Percentiles rank a stretch among this genome's conserved stretches.
Evolutionary conservation across 2,113 vertebrate species (phyloP).

Genomic region (Mugil cephalus): DNA sequence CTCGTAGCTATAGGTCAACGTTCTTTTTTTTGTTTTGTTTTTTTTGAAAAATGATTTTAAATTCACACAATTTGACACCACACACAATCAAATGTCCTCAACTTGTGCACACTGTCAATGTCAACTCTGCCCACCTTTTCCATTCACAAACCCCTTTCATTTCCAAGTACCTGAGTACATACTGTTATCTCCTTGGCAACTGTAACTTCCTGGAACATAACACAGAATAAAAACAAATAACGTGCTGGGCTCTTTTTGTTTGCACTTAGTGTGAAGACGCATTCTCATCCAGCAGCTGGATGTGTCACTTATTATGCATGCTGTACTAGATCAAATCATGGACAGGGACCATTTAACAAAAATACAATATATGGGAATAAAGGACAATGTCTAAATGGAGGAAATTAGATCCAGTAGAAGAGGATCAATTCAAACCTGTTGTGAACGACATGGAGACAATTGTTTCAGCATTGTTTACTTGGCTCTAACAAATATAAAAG

Average conservation of each 20-base stretch:
- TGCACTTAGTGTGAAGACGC: conserved; percentile 16
- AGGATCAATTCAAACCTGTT: too few species aligned
- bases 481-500: too few species aligned
- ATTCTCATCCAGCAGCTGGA: too few species aligned
- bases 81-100: conserved; percentile 35
- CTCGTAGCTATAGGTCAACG: conserved; percentile 31
- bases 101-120: conserved; percentile 51
- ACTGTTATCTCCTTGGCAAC: conserved; percentile 76
- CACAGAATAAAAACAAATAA: conserved; percentile 78
- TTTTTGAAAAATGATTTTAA: conserved; percentile 45
- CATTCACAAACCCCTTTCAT: conserved; percentile 21
- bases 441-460: too few species aligned
- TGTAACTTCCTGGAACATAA: conserved; percentile 76
- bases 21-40: conserved; percentile 10
- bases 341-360: too few species aligned
- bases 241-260: conserved; percentile 6
- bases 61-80: conserved; percentile 1
- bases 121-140: neutral
- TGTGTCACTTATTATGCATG: too few species aligned
- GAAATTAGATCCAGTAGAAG: too few species aligned
- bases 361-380: too few species aligned
- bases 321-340: too few species aligned
- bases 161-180: conserved; percentile 63
- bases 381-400: too few species aligned
- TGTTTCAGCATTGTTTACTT: too few species aligned